Base-by-base conservation (phyloP, 2,888 invertebrate genomes). In the Nemurella pictetii region DNA sequence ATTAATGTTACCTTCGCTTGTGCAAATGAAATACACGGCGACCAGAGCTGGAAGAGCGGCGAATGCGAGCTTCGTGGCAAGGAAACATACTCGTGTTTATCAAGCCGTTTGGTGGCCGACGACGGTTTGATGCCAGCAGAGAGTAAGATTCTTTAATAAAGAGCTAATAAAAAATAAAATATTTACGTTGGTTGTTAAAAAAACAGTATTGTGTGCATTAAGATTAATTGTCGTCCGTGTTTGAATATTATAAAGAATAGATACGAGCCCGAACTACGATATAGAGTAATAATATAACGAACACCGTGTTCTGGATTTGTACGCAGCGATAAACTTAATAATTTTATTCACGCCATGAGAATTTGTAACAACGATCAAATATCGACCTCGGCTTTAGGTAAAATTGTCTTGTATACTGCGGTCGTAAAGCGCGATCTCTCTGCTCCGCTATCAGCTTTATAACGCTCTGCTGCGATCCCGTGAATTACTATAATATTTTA, bases 401-500 rank as follows among this genome's bases (percentile, higher is more conserved):
- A 55, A 55, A 55, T 55, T 55, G 55, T 55, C 55, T 55, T 55
- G 55, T 55, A 55, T 55, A 55, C 55, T 12, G 15, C 55, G 55
- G 55, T 55, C 55, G 75, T 75, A 75, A 27, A 27, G 75, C 5
- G 26, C 15, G 2, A 9, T 75, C 75, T 75, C 28, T 28, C 25
- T 25, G 4, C 55, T 20, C 55, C 20, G 15, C 75, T 75, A 75
- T 75, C 28, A 75, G 27, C 9, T 75, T 27, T 75, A 28, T 75
- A 75, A 75, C 75, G 75, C 28, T 27, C 28, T 78, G 78, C 29
- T 30, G 82, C 55, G 73, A 82, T 82, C 82, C 72, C 27, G 72
- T 27, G 55, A 82, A 55, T 72, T 82, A 82, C 55, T 55, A 55
- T 55, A 55, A 55, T 82, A 15, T 82, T 80, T 80, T 35, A 28